Evolutionary conservation across 2,113 vertebrate species (phyloP).

Genomic region (Datnioides undecimradiatus): DNA sequence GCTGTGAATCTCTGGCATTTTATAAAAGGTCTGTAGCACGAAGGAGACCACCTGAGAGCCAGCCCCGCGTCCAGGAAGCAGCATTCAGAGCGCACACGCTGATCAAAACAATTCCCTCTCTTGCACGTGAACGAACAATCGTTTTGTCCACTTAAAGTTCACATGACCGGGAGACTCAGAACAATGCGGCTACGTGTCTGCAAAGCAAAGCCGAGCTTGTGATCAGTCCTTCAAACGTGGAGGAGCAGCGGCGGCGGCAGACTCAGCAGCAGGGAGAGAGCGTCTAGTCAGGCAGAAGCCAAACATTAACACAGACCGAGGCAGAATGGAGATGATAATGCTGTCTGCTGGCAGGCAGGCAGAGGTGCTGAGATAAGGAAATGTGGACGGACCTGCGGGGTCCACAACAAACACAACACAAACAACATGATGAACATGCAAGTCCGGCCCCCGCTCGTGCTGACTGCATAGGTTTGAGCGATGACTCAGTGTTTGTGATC

Average conservation of each 20-base stretch:
- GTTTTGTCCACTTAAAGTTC: slow-evolving; percentile 43
- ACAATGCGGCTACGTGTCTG: slow-evolving; percentile 1
- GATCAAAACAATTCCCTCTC: slow-evolving; percentile 43
- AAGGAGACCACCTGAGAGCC: slow-evolving; percentile 53
- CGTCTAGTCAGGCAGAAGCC: slow-evolving; percentile 15
- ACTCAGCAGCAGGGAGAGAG: neutral
- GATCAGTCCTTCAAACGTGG: neutral
- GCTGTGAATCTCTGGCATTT: slow-evolving; percentile 80
- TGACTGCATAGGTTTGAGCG: neutral
- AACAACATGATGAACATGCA: slow-evolving; percentile 26
- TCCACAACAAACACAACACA: slow-evolving; percentile 12
- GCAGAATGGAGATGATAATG: slow-evolving; percentile 38
- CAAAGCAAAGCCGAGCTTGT: neutral
- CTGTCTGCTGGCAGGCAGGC: slow-evolving; percentile 23
- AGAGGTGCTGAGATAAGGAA: slow-evolving; percentile 46
- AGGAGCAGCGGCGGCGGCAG: neutral
- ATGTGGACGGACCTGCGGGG: neutral
- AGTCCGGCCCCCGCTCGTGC: neutral
- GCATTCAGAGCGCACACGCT: slow-evolving; percentile 11
- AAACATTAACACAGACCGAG: slow-evolving; percentile 28
- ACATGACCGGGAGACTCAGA: neutral
- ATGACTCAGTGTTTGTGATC: no score
- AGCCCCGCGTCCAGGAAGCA: slow-evolving; percentile 28
- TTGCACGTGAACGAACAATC: slow-evolving; percentile 6
- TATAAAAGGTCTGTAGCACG: slow-evolving; percentile 73